Conservation (phyloP, 2,113 vertebrate genomes). For the Galbula dea region DNA sequence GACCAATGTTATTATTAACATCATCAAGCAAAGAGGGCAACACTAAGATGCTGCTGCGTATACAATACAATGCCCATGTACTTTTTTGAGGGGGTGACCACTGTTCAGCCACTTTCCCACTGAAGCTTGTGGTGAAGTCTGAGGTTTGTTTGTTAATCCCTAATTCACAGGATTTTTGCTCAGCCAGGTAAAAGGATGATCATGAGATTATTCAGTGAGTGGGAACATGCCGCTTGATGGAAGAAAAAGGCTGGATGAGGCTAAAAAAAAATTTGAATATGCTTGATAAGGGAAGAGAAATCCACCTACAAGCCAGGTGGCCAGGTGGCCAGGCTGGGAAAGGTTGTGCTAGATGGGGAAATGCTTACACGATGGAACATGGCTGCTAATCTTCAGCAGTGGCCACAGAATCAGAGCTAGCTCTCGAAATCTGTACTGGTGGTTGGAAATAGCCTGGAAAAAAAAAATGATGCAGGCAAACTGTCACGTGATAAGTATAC, state of each 20-base stretch:
- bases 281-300: background rate
- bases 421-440: background rate
- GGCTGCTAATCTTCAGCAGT: background rate
- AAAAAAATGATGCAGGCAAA: background rate
- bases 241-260: background rate
- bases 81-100: rapidly evolving
- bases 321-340: background rate
- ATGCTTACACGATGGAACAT: background rate
- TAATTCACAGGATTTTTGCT: background rate
- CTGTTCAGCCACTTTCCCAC: background rate
- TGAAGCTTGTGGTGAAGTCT: background rate
- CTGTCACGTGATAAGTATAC: background rate
- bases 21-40: background rate
- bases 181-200: background rate
- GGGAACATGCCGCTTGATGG: background rate
- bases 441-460: background rate
- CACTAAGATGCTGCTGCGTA: background rate
- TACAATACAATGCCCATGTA: background rate
- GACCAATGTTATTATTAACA: background rate
- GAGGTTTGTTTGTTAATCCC: background rate
- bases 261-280: background rate
- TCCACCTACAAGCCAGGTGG: background rate
- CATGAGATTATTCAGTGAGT: background rate
- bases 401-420: background rate
- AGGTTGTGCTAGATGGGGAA: background rate